These are phyloP conservation scores for Parazoanthus darwini DNA, from an alignment of 92 coral and sea anemone species.

Conservation along the genomic window DNA sequence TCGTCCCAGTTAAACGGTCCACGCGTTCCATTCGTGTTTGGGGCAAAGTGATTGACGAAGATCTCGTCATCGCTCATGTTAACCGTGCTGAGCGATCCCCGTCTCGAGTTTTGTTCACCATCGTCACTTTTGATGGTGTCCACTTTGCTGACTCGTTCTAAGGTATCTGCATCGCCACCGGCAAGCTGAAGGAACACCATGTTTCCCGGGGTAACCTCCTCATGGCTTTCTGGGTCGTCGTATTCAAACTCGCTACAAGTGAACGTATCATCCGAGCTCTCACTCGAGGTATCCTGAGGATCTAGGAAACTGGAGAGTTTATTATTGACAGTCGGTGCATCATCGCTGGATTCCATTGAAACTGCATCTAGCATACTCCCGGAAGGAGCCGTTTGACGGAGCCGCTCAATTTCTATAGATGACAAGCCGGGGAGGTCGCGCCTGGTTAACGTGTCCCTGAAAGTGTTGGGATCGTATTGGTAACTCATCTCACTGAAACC, in stretches of 20 bases:
- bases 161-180: conserved; percentile 36
- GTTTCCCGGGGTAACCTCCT: conserved; percentile 66
- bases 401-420: conserved; percentile 84
- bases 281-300: conserved; percentile 88
- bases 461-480: conserved; percentile 83
- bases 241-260: conserved; percentile 97
- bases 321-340: conserved; percentile 71
- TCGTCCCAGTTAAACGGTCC: conserved; percentile 92
- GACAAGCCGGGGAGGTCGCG: conserved; percentile 81
- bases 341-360: conserved; percentile 79
- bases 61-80: conserved; percentile 71
- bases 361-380: conserved; percentile 94
- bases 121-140: conserved; percentile 8
- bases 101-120: conserved; percentile 46
- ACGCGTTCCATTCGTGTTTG: conserved; percentile 63
- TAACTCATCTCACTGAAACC: conserved; percentile 92
- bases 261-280: conserved; percentile 95
- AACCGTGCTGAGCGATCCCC: conserved; percentile 69
- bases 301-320: conserved; percentile 81
- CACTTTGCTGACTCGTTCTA: conserved; percentile 38
- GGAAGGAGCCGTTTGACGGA: conserved; percentile 86
- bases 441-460: conserved; percentile 72
- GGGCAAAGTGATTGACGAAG: conserved; percentile 59
- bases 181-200: conserved; percentile 81
- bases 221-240: conserved; percentile 74